A percentile compares a stretch with the other conserved stretches of the same genome.
Conservation (phyloP, 2,888 invertebrate genomes). For the Hirtodrosophila duncani region DNA sequence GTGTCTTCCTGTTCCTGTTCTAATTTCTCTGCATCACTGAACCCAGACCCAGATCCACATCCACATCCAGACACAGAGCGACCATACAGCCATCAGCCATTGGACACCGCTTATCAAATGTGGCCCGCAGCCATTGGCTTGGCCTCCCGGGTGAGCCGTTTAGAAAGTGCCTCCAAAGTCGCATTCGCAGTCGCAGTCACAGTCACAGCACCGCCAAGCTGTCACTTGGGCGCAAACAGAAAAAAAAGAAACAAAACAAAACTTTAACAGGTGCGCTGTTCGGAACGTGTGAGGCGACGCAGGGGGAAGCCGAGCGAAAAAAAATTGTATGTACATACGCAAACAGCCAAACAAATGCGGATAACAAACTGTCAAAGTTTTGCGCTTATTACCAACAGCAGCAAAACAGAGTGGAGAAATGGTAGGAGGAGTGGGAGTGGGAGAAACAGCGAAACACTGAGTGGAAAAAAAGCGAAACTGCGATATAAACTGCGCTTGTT, state of each 20-base stretch:
- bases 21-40: conserved; percentile 29
- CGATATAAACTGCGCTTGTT: conserved; percentile 21
- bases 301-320: conserved; percentile 1
- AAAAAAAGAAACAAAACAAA: conserved; percentile 16
- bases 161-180: conserved; percentile 34
- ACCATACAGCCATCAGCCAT: conserved; percentile 13
- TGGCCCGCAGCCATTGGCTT: conserved; percentile 7
- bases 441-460: neutral
- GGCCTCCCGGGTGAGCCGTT: conserved; percentile 49
- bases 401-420: neutral
- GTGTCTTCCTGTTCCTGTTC: conserved; percentile 33
- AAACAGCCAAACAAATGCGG: conserved; percentile 57
- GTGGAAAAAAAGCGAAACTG: conserved; percentile 11
- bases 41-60: conserved; percentile 3
- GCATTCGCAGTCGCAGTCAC: conserved; percentile 9
- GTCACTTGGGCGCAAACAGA: conserved; percentile 36
- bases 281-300: too few species aligned
- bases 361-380: conserved; percentile 76
- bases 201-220: conserved; percentile 29
- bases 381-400: conserved; percentile 63
- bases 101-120: conserved; percentile 51
- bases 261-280: conserved; percentile 30
- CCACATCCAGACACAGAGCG: conserved; percentile 8
- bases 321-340: conserved; percentile 21
- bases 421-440: neutral